A percentile compares a stretch with the other conserved stretches of the same genome.
These are phyloP conservation scores for Microcebus ravelobensis DNA, from an alignment of 2,113 vertebrate genomes.

Conservation along the genomic window DNA sequence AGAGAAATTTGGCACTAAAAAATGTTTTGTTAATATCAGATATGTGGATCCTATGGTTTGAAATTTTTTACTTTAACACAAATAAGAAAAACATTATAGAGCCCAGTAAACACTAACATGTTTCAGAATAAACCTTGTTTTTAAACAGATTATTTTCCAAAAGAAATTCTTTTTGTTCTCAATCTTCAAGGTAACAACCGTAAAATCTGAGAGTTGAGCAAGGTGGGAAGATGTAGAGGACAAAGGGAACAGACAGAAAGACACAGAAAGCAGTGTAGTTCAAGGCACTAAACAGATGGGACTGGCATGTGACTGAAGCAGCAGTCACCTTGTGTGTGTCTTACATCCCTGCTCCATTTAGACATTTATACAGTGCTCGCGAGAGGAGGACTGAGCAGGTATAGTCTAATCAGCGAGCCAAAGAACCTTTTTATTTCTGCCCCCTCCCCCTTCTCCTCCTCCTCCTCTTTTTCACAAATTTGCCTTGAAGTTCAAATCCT, in stretches of 20 bases:
- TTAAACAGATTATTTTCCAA: slow-evolving; percentile 24
- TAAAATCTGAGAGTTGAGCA: neutral
- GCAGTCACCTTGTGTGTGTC: neutral
- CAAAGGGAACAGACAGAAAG: neutral
- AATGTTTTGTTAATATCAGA: slow-evolving; percentile 36
- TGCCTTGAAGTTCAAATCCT: slow-evolving; percentile 44
- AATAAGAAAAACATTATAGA: slow-evolving; percentile 53
- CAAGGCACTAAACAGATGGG: slow-evolving; percentile 39
- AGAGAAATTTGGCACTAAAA: slow-evolving; percentile 13
- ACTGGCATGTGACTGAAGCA: neutral
- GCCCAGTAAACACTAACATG: neutral
- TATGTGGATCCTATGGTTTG: neutral
- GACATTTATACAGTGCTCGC: neutral
- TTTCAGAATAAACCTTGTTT: slow-evolving; percentile 27
- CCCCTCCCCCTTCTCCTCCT: no score
- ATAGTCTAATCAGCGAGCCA: neutral
- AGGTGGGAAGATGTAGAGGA: slow-evolving; percentile 6
- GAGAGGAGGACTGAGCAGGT: neutral
- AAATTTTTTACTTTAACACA: slow-evolving; percentile 23
- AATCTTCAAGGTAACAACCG: neutral
- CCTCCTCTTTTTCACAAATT: neutral
- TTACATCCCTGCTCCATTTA: neutral
- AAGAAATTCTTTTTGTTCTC: slow-evolving; percentile 31
- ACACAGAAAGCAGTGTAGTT: neutral
- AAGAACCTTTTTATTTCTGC: neutral